phyloP scores from a whole-genome alignment of 2,888 invertebrate genomes.

The Drepanosiphum platanoidis region DNA sequence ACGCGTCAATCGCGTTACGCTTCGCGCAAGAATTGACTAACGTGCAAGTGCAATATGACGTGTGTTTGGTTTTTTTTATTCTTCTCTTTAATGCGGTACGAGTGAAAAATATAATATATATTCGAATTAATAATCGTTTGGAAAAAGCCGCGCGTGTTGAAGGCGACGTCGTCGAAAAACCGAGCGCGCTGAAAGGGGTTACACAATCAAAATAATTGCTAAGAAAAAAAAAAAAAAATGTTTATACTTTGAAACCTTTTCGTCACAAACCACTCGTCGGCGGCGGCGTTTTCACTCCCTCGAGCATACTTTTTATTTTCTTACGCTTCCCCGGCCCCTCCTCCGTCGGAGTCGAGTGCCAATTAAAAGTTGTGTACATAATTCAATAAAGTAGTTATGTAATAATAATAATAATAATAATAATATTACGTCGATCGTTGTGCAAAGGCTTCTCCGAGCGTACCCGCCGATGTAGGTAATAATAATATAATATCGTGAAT shows the following conservation, averaged over 20 bases:
- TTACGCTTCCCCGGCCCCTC: neutral
- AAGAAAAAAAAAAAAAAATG: neutral
- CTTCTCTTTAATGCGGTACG: neutral
- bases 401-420: neutral
- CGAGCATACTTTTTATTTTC: neutral
- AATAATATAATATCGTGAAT: no score
- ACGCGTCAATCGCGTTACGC: neutral
- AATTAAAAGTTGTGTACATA: slow-evolving; percentile 4
- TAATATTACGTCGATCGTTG: neutral
- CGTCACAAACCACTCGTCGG: neutral
- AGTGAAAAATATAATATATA: neutral
- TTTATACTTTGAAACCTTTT: slow-evolving; percentile 12
- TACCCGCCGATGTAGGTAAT: no score
- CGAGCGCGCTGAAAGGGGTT: neutral
- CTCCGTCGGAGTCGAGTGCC: neutral
- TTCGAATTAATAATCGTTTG: neutral
- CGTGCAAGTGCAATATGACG: neutral
- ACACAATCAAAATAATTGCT: neutral
- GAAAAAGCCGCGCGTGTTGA: neutral
- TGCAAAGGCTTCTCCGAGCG: neutral
- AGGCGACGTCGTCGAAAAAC: neutral
- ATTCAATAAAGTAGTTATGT: neutral
- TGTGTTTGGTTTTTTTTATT: neutral
- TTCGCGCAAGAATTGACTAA: neutral
- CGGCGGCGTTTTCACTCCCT: neutral